Evolutionary conservation across 1,140 invertebrate genomes (phyloP).

Genomic region (Dreissena rostriformis): DNA sequence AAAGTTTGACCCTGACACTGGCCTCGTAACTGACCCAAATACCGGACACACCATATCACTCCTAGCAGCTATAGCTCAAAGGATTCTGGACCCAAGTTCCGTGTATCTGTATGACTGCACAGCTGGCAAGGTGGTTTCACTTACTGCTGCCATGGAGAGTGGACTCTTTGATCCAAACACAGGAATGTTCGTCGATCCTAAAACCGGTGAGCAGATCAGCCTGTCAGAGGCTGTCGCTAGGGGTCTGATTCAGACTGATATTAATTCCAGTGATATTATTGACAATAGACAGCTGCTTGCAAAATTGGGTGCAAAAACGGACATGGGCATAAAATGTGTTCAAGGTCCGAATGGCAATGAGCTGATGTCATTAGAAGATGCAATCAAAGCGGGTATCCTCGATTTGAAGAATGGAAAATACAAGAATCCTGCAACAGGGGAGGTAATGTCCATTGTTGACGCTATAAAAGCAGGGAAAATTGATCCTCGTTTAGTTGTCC

Average conservation of each 20-base stretch:
- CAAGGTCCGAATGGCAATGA: constrained; percentile 60
- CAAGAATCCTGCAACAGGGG: constrained; percentile 60
- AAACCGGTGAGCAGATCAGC: constrained; percentile 69
- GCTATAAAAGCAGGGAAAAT: constrained; percentile 71
- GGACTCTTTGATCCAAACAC: constrained; percentile 70
- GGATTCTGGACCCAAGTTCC: constrained; percentile 88
- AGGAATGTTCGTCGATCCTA: constrained; percentile 70
- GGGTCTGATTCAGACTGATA: constrained; percentile 66
- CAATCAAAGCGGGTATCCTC: constrained; percentile 70
- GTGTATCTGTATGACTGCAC: constrained; percentile 74
- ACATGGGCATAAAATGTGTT: constrained; percentile 66
- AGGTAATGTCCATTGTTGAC: constrained; percentile 63
- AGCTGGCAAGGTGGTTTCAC: constrained; percentile 67
- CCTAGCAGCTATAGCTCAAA: constrained; percentile 88
- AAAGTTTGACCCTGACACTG: constrained; percentile 88
- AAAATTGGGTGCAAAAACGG: constrained; percentile 65
- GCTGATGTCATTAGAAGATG: constrained; percentile 71
- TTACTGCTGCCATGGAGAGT: constrained; percentile 70
- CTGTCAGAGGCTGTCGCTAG: constrained; percentile 70
- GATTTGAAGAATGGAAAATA: constrained; percentile 69
- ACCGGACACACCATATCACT: constrained; percentile 73
- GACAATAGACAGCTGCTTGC: constrained; percentile 67
- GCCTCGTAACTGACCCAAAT: constrained; percentile 86
- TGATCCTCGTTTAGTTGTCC: constrained; percentile 82
- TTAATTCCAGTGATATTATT: constrained; percentile 69